These are phyloP conservation scores for Troides aeacus DNA, from an alignment of 2,888 invertebrate species.

Conservation along the genomic window DNA sequence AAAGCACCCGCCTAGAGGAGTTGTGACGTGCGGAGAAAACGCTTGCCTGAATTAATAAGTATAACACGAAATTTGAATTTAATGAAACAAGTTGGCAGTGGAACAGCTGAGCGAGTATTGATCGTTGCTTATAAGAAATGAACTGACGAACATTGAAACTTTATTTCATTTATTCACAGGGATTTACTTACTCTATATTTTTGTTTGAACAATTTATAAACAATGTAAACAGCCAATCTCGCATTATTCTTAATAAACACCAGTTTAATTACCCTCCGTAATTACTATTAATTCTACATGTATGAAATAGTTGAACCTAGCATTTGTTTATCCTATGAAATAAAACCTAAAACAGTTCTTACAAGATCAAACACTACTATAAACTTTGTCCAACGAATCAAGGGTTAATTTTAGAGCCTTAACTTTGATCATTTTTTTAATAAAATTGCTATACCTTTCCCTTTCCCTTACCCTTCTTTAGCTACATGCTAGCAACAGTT, in stretches of 20 bases:
- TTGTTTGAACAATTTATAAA: neutral
- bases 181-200: slow-evolving; percentile 19
- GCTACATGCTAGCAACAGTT: no score
- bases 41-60: slow-evolving; percentile 78
- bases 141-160: slow-evolving; percentile 39
- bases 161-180: slow-evolving; percentile 34
- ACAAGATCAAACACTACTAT: no score
- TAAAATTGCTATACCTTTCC: no score
- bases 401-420: no score
- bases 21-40: slow-evolving; percentile 62
- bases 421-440: no score
- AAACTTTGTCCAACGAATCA: no score
- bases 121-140: slow-evolving; percentile 62
- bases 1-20: slow-evolving; percentile 55
- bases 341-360: no score
- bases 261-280: no score
- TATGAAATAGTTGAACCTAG: no score
- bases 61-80: slow-evolving; percentile 81
- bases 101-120: slow-evolving; percentile 73
- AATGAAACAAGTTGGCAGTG: slow-evolving; percentile 78
- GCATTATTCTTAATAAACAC: neutral
- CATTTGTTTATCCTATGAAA: no score
- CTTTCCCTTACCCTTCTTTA: no score
- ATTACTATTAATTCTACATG: no score
- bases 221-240: neutral